Conservation (phyloP, 2,797 vertebrate species). For the Spizella passerina region DNA sequence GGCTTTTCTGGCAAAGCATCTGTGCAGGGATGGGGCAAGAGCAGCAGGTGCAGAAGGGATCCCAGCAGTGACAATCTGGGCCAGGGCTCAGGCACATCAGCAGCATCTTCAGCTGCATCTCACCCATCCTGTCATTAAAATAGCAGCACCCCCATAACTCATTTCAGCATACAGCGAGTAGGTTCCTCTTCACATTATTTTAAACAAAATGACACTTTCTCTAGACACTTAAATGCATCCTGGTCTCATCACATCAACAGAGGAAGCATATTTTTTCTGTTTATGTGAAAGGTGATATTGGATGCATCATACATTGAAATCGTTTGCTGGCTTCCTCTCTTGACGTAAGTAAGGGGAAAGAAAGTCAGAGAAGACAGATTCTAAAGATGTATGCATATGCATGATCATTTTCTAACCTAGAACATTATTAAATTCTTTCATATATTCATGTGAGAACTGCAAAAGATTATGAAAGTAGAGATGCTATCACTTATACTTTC, state of each 20-base stretch:
- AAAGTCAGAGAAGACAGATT: slow-evolving; percentile 22
- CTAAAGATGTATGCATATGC: slow-evolving; percentile 11
- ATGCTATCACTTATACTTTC: slow-evolving; percentile 17
- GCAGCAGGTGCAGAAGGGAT: background rate
- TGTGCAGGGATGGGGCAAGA: fast-evolving
- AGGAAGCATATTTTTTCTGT: slow-evolving; percentile 40
- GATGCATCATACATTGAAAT: slow-evolving; percentile 26
- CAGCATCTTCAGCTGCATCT: background rate
- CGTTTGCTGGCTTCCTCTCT: background rate
- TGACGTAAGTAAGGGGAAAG: slow-evolving; percentile 19
- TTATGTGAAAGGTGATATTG: slow-evolving; percentile 61
- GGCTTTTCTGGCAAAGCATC: background rate
- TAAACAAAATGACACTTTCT: slow-evolving; percentile 39
- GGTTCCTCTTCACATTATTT: slow-evolving; percentile 26
- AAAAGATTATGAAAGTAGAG: background rate
- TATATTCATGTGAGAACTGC: slow-evolving; percentile 13
- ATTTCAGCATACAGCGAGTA: background rate
- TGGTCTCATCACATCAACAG: slow-evolving; percentile 18
- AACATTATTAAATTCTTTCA: slow-evolving; percentile 46
- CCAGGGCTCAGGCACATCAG: background rate
- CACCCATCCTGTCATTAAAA: background rate
- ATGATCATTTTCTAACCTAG: slow-evolving; percentile 11
- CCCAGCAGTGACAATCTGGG: fast-evolving
- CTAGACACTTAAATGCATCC: slow-evolving; percentile 35
- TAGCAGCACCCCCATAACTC: background rate